These are phyloP conservation scores for Tenualosa ilisha DNA, from an alignment of 2,797 vertebrate genomes.

Conservation along the genomic window DNA sequence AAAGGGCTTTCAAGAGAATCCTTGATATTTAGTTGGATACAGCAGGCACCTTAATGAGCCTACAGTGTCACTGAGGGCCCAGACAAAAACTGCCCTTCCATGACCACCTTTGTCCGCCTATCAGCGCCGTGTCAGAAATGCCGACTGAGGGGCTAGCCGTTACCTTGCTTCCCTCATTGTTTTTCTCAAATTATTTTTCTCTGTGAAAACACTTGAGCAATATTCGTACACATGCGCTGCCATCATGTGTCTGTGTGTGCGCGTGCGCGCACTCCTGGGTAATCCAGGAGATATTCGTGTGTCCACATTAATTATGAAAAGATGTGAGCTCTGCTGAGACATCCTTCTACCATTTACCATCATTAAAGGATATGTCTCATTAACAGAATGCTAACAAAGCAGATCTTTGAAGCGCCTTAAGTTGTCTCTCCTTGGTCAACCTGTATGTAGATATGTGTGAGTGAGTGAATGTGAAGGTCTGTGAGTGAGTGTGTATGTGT, in stretches of 20 bases:
- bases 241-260: slow-evolving; percentile 26
- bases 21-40: slow-evolving; percentile 1
- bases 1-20: slow-evolving; percentile 5
- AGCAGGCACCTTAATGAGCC: slow-evolving; percentile 16
- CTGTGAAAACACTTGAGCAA: background rate
- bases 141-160: slow-evolving; percentile 38
- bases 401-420: slow-evolving; percentile 35
- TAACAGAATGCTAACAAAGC: slow-evolving; percentile 55
- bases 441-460: slow-evolving; percentile 31
- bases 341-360: slow-evolving; percentile 64
- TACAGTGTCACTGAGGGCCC: slow-evolving; percentile 16
- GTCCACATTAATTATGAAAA: slow-evolving; percentile 46
- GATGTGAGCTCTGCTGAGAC: slow-evolving; percentile 46
- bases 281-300: slow-evolving; percentile 24
- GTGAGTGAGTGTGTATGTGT: slow-evolving; percentile 39
- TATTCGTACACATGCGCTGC: slow-evolving; percentile 39
- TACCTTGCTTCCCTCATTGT: background rate
- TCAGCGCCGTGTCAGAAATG: slow-evolving; percentile 54
- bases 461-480: slow-evolving; percentile 45
- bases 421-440: slow-evolving; percentile 29
- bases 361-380: slow-evolving; percentile 60
- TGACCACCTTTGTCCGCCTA: background rate
- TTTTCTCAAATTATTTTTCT: background rate
- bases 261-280: slow-evolving; percentile 15
- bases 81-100: slow-evolving; percentile 15